These are phyloP conservation scores for Nudaria mundana DNA, from an alignment of 2,888 invertebrate genomes.

Conservation along the genomic window DNA sequence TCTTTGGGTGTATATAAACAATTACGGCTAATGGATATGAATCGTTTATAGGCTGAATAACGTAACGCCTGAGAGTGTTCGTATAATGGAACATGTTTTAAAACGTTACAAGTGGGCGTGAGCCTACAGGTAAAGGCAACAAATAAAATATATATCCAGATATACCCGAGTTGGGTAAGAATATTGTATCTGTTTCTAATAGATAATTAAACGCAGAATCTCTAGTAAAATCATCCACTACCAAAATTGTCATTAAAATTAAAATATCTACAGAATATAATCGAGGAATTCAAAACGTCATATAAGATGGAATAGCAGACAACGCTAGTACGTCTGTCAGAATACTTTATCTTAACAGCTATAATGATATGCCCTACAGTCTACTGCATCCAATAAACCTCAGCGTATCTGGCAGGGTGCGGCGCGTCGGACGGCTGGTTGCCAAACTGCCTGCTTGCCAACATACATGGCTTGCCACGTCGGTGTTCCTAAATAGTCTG, in stretches of 20 bases:
- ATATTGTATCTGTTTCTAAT: too few species aligned
- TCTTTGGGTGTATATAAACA: neutral
- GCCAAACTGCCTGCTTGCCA: slow-evolving; percentile 32
- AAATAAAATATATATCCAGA: neutral
- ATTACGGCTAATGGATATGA: slow-evolving; percentile 2
- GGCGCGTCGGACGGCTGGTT: slow-evolving; percentile 30
- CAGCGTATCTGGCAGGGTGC: slow-evolving; percentile 31
- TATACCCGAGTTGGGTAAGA: too few species aligned
- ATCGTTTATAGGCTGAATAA: neutral
- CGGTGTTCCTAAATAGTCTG: slow-evolving; percentile 18
- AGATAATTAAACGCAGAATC: too few species aligned
- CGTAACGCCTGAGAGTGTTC: neutral
- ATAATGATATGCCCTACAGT: too few species aligned
- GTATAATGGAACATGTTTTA: neutral
- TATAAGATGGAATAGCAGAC: too few species aligned
- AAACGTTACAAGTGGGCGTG: neutral
- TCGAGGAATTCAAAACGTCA: too few species aligned
- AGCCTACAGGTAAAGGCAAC: neutral
- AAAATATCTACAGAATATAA: too few species aligned
- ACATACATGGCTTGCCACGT: slow-evolving; percentile 12
- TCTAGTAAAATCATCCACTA: too few species aligned
- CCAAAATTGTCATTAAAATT: too few species aligned
- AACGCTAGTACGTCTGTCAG: too few species aligned
- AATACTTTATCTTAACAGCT: too few species aligned
- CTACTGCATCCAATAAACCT: slow-evolving; percentile 30